phyloP scores from a whole-genome alignment of 2,797 vertebrate species.

The Etheostoma nigrum region DNA sequence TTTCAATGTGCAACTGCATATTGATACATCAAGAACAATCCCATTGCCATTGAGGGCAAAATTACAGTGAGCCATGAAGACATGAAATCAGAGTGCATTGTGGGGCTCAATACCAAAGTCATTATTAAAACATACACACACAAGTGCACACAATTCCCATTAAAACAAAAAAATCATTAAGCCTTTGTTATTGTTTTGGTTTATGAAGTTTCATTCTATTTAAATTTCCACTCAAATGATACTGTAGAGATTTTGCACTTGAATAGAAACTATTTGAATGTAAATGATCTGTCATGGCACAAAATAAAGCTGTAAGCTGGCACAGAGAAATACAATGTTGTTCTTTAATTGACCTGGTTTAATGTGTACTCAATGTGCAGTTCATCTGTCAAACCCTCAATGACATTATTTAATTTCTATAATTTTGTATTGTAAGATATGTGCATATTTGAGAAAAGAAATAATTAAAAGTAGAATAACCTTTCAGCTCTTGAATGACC shows the following conservation, averaged over 20 bases:
- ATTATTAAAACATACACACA: conserved; percentile 8
- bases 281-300: conserved; percentile 42
- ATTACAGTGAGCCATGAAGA: conserved; percentile 18
- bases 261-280: conserved; percentile 39
- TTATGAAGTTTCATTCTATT: conserved; percentile 28
- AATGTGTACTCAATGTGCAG: conserved; percentile 20
- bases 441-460: neutral
- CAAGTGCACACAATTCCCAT: neutral
- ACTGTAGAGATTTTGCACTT: conserved; percentile 10
- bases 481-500: no score
- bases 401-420: neutral
- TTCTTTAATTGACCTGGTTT: conserved; percentile 31
- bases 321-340: conserved; percentile 24
- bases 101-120: conserved; percentile 3
- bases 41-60: neutral
- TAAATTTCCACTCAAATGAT: neutral
- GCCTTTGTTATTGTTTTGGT: conserved; percentile 9
- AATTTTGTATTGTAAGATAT: neutral
- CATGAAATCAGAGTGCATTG: conserved; percentile 12
- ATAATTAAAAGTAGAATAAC: no score
- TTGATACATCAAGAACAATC: neutral
- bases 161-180: neutral
- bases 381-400: conserved; percentile 20
- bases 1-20: neutral
- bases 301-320: conserved; percentile 47